phyloP scores from a whole-genome alignment of 2,113 vertebrate species.

The Uria aalge region DNA sequence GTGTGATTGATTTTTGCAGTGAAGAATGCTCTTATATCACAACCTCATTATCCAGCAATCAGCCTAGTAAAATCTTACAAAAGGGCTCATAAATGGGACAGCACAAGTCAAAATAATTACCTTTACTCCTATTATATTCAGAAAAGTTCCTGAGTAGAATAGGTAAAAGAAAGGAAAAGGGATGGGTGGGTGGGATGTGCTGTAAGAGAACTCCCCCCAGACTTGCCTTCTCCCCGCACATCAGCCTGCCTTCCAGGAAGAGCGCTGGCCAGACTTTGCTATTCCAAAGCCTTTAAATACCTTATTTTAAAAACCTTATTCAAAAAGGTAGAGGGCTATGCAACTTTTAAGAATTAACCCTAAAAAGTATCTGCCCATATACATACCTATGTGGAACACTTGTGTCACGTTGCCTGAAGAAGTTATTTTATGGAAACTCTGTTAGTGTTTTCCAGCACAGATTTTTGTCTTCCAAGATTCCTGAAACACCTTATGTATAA shows the following conservation, averaged over 20 bases:
- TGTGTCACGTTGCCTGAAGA: neutral
- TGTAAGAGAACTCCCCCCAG: neutral
- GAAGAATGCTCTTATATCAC: slow-evolving; percentile 54
- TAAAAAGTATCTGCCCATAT: neutral
- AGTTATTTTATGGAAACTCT: neutral
- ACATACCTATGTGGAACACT: neutral
- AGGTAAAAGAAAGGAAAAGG: neutral
- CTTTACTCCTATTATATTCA: neutral
- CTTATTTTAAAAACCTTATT: neutral
- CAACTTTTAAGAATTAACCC: neutral
- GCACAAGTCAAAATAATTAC: slow-evolving; percentile 18
- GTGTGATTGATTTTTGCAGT: slow-evolving; percentile 44
- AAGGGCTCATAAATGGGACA: neutral
- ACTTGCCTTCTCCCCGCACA: neutral
- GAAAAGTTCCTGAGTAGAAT: neutral
- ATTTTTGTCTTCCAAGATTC: neutral
- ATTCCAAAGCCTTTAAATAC: neutral
- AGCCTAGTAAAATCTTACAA: neutral
- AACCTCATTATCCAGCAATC: slow-evolving; percentile 55
- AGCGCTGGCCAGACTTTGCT: neutral
- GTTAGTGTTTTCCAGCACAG: neutral
- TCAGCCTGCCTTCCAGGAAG: neutral
- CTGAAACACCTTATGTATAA: neutral
- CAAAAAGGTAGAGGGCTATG: neutral
- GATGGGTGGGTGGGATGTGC: neutral